Percentiles rank a stretch among this genome's conserved stretches.
Evolutionary conservation across 2,888 invertebrate genomes (phyloP).

Genomic region (Allophyes oxyacanthae): DNA sequence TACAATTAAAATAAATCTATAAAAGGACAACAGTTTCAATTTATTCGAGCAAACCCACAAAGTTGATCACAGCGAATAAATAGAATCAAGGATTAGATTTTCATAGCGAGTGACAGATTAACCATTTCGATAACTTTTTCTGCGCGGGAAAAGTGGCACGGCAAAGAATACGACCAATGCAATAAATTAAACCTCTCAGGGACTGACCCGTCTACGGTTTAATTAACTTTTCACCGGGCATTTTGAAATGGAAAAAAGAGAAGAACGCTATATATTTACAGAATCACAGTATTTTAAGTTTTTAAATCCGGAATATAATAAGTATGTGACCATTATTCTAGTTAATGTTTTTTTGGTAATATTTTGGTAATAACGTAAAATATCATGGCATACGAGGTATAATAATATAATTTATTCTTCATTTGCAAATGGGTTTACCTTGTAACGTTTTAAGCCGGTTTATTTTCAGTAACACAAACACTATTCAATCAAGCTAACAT

Average conservation of each 20-base stretch:
- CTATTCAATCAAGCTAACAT: slow-evolving; percentile 12
- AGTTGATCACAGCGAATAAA: slow-evolving; percentile 22
- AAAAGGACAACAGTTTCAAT: slow-evolving; percentile 8
- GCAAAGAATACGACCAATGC: slow-evolving; percentile 77
- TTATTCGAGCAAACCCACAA: slow-evolving; percentile 13
- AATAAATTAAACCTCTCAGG: slow-evolving; percentile 84
- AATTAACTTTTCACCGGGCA: slow-evolving; percentile 85
- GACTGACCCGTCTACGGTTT: slow-evolving; percentile 81
- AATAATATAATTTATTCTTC: no score
- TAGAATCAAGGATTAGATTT: slow-evolving; percentile 27
- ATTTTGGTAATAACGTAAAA: no score
- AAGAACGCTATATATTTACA: slow-evolving; percentile 61
- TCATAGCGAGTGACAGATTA: slow-evolving; percentile 43
- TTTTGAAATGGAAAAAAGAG: slow-evolving; percentile 70
- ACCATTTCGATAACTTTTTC: slow-evolving; percentile 61
- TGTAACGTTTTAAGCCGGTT: no score
- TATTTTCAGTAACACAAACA: no score
- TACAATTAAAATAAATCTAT: not conserved
- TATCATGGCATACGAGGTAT: no score
- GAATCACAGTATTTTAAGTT: slow-evolving; percentile 33
- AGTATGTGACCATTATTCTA: not conserved
- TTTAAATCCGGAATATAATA: slow-evolving; percentile 3
- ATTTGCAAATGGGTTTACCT: no score
- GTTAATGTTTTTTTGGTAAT: no score
- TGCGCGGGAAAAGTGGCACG: slow-evolving; percentile 60